Evolutionary conservation across 1,140 invertebrate species (phyloP).

Genomic region (Drosophila nannoptera): DNA sequence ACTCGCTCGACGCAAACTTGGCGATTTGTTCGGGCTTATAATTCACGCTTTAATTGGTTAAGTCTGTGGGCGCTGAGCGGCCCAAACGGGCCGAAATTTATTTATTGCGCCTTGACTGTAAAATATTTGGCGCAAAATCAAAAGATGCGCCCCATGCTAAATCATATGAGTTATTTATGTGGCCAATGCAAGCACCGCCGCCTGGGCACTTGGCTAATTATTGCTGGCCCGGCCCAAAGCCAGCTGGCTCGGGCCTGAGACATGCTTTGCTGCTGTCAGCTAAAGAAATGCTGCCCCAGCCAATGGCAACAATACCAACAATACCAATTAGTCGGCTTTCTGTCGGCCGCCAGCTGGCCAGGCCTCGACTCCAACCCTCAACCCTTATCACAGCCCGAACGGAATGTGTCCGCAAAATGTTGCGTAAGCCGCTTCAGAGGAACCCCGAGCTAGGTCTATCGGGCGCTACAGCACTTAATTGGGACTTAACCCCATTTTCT

Average conservation of each 20-base stretch:
- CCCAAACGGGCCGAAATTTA: constrained; percentile 44
- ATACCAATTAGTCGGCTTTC: constrained; percentile 69
- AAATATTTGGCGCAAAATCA: constrained; percentile 73
- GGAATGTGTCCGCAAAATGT: constrained; percentile 58
- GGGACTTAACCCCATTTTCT: constrained; percentile 8
- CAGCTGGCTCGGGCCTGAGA: constrained; percentile 6
- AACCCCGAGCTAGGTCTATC: constrained; percentile 21
- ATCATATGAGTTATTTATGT: constrained; percentile 59
- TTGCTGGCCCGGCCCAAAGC: constrained; percentile 39
- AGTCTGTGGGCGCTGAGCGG: constrained; percentile 32
- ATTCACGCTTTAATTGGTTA: constrained; percentile 75
- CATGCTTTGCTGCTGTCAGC: constrained; percentile 31
- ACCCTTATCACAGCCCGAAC: constrained; percentile 62
- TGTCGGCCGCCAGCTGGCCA: not conserved
- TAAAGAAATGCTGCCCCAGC: constrained; percentile 26
- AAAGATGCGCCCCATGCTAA: constrained; percentile 51
- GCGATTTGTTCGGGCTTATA: constrained; percentile 71
- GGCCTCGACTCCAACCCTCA: not conserved
- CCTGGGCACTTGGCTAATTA: constrained; percentile 69
- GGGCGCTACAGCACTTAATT: constrained; percentile 44
- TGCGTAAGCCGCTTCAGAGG: constrained; percentile 50
- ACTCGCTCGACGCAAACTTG: constrained; percentile 40
- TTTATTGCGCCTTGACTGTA: constrained; percentile 71
- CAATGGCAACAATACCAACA: constrained; percentile 55
- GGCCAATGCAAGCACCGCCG: constrained; percentile 25